Evolutionary conservation across 2,113 vertebrate species (phyloP).

Genomic region (Microcebus murinus): DNA sequence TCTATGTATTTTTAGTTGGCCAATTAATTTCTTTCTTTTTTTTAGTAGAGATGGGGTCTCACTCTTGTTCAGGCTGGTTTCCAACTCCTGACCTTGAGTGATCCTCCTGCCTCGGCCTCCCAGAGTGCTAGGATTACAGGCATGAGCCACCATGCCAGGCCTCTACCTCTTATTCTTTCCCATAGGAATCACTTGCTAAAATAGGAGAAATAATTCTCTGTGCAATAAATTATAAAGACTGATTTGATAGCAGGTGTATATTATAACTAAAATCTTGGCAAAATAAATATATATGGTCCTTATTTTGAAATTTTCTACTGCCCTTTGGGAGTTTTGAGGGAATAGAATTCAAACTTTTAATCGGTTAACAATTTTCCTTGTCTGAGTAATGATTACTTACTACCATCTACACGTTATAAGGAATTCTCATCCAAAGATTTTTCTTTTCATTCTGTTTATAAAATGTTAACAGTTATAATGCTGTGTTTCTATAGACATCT

Average conservation of each 20-base stretch:
- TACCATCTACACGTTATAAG: not conserved
- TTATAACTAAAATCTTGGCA: not conserved
- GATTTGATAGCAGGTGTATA: not conserved
- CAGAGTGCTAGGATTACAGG: too few species aligned
- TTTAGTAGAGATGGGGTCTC: too few species aligned
- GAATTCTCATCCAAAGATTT: conserved; percentile 16
- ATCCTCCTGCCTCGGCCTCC: too few species aligned
- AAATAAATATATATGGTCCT: not conserved
- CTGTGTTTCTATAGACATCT: conserved; percentile 19
- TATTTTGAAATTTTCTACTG: conserved; percentile 14
- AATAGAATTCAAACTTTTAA: conserved; percentile 26
- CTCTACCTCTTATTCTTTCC: not conserved
- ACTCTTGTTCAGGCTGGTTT: too few species aligned
- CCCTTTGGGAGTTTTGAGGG: not conserved
- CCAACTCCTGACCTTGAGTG: too few species aligned
- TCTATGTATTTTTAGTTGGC: too few species aligned
- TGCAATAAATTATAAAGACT: not conserved
- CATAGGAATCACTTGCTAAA: conserved; percentile 24
- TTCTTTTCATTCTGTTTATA: conserved; percentile 5
- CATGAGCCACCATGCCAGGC: too few species aligned
- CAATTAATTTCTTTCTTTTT: too few species aligned
- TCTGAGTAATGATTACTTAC: not conserved
- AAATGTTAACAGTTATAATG: not conserved
- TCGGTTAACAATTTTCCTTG: conserved; percentile 5
- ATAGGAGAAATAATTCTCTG: not conserved